phyloP scores from a whole-genome alignment of 2,113 vertebrate species.

The Syrmaticus mikado region DNA sequence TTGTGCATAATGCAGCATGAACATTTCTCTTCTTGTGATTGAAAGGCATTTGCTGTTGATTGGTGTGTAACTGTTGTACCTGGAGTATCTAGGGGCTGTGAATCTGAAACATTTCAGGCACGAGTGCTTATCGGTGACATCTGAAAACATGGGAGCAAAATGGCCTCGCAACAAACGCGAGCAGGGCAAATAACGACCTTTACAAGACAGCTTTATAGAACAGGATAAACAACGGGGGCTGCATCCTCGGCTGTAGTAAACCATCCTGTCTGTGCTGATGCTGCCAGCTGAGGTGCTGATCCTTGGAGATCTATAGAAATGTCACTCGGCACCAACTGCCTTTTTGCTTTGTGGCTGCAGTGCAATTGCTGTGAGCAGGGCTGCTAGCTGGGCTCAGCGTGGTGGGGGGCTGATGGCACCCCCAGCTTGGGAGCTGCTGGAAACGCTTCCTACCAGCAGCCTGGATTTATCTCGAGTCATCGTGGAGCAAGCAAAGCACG shows the following conservation, averaged over 20 bases:
- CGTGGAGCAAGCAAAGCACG: not conserved
- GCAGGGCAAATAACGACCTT: slow-evolving; percentile 5
- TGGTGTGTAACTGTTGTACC: slow-evolving; percentile 27
- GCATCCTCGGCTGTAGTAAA: not conserved
- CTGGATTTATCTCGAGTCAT: not conserved
- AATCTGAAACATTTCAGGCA: not conserved
- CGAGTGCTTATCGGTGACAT: not conserved
- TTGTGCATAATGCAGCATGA: slow-evolving; percentile 57
- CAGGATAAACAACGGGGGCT: slow-evolving; percentile 30
- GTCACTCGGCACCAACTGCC: not conserved
- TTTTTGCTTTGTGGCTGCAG: not conserved
- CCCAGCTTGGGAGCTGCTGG: not conserved
- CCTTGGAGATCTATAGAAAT: not conserved
- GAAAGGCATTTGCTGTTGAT: slow-evolving; percentile 32
- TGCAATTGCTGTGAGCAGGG: fast-evolving
- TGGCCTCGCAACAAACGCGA: not conserved
- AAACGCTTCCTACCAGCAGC: not conserved
- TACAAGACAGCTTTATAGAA: slow-evolving; percentile 33
- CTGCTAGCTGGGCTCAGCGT: fast-evolving
- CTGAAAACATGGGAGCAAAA: not conserved
- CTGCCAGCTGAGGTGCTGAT: not conserved
- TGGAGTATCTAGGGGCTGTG: not conserved
- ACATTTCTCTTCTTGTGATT: slow-evolving; percentile 3
- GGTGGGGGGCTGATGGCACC: not conserved
- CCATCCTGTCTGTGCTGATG: not conserved